phyloP scores from a whole-genome alignment of 2,888 invertebrate genomes.

The Blastobasis adustella region DNA sequence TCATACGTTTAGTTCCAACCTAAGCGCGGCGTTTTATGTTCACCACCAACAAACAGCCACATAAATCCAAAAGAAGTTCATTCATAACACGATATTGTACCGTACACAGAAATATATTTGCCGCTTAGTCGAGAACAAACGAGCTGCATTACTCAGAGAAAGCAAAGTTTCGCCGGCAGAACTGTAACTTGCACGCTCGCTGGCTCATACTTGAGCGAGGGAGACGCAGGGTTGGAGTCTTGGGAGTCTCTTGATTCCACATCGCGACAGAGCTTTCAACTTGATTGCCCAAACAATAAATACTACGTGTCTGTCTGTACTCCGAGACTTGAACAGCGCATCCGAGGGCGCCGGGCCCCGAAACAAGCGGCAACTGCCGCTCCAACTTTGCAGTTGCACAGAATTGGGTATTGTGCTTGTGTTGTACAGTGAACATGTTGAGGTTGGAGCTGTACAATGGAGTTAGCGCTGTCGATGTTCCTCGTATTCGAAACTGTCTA shows the following conservation, averaged over 20 bases:
- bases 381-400: too few species aligned
- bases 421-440: too few species aligned
- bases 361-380: neutral
- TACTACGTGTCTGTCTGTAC: slow-evolving; percentile 22
- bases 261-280: slow-evolving; percentile 41
- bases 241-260: slow-evolving; percentile 18
- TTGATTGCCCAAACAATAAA: slow-evolving; percentile 60
- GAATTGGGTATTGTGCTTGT: too few species aligned
- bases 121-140: slow-evolving; percentile 22
- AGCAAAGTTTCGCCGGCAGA: slow-evolving; percentile 13
- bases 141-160: slow-evolving; percentile 20
- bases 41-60: too few species aligned
- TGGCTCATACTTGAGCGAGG: neutral
- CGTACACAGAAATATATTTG: neutral
- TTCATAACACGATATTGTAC: too few species aligned
- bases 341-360: slow-evolving; percentile 5
- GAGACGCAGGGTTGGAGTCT: neutral
- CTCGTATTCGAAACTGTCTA: too few species aligned
- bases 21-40: too few species aligned
- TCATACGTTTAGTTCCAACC: too few species aligned
- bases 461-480: too few species aligned
- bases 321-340: slow-evolving; percentile 22
- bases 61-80: too few species aligned
- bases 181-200: slow-evolving; percentile 7
- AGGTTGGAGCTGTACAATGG: too few species aligned